Evolutionary conservation across 2,888 invertebrate species (phyloP), one percentile per base, ranked within the genome.

Genomic region (Drosophila nr. fundita): DNA sequence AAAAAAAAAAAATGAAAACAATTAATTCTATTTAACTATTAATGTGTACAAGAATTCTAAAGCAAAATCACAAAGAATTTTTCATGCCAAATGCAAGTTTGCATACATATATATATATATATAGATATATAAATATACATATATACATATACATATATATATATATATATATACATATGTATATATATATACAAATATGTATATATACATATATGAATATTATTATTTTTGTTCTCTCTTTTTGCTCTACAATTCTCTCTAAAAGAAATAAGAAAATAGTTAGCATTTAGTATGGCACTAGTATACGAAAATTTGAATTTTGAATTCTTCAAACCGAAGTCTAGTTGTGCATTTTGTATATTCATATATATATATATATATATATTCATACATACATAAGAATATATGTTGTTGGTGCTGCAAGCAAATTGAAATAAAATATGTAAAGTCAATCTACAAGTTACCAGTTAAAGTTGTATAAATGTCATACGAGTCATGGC

Each of bases 291-390:
- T 48, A 45, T 69, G 77, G 54, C 65, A 64, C 80, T 81, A 80
- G 71, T 72, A 30, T 74, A 76, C 68, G 67, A 73, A 71, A 72
- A 78, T 70, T 75, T 81, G 79, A 84, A 86, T 83, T 86, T 73
- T 88, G 79, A 87, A 86, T 87, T 86, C 83, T 79, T 68, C 68
- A 81, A 82, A 66, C 64, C 70, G 73, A 85, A 82, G 71, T 82
- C 80, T 87, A 87, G 85, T 82, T 85, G 87, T 87, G 87, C 87
- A 87, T 85, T 81, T 87, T 84, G 83, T 85, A 85, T 76, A 87
- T 84, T 87, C 76, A 71, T 73, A 70, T 15, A 55, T 50, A 59
- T 32, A 69, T 24, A 32, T 45, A 53, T 34, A 40, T 30, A 45
- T 45, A 45, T 48, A 59, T 8, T 15, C 8, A 53, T 76, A 70